A percentile compares a stretch with the other conserved stretches of the same genome.
phyloP scores from a whole-genome alignment of 2,113 vertebrate genomes.

The Neolamprologus ventralis region DNA sequence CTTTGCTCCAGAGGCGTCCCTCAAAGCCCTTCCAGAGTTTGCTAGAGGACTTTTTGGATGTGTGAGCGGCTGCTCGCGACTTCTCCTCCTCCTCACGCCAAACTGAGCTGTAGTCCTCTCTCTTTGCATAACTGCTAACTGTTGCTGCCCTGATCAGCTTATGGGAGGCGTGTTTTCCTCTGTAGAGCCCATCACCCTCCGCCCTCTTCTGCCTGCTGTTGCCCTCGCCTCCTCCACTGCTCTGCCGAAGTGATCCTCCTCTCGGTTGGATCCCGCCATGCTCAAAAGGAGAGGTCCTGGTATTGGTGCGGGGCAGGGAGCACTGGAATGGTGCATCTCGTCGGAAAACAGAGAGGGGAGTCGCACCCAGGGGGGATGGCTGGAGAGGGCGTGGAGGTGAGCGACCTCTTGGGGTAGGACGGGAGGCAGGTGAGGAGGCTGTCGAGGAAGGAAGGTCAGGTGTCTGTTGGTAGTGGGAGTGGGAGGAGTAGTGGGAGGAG shows the following conservation, averaged over 20 bases:
- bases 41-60: conserved; percentile 42
- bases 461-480: conserved; percentile 56
- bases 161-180: conserved; percentile 72
- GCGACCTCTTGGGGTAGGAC: conserved; percentile 49
- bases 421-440: conserved; percentile 60
- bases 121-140: conserved; percentile 65
- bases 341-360: conserved; percentile 71
- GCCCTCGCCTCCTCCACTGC: conserved; percentile 36
- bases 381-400: conserved; percentile 68
- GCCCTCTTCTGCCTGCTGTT: conserved; percentile 41
- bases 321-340: conserved; percentile 72
- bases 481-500: conserved; percentile 45
- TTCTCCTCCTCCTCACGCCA: conserved; percentile 54
- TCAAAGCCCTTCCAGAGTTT: conserved; percentile 70
- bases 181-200: conserved; percentile 71
- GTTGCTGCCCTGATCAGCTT: conserved; percentile 72
- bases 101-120: conserved; percentile 47
- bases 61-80: neutral
- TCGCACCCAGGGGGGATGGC: conserved; percentile 61
- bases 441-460: conserved; percentile 65
- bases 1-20: conserved; percentile 63
- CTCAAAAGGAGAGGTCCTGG: conserved; percentile 51
- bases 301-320: conserved; percentile 66
- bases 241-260: conserved; percentile 70
- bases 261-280: conserved; percentile 52